A percentile compares a stretch with the other conserved stretches of the same genome.
Conservation (phyloP, 2,113 vertebrate species). For the Carassius carassius region DNA sequence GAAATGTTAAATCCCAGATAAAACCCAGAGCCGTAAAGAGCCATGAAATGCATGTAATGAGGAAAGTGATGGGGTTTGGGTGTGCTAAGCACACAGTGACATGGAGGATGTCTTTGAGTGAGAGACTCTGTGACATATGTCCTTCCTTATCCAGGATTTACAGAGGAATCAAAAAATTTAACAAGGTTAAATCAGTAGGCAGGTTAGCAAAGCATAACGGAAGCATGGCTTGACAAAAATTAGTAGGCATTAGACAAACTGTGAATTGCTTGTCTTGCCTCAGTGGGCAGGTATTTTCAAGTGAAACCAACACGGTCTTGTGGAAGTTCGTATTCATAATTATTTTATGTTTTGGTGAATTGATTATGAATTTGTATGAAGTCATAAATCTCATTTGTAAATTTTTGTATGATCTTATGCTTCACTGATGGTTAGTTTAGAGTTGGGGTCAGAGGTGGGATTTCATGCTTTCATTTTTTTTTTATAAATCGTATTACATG, state of each 20-base stretch:
- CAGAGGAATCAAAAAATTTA: conserved; percentile 60
- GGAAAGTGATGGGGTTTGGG: conserved; percentile 72
- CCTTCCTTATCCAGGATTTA: conserved; percentile 75
- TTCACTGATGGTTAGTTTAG: not conserved
- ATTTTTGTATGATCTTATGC: not conserved
- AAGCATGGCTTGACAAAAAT: conserved; percentile 24
- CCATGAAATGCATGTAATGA: conserved; percentile 75
- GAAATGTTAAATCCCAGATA: conserved; percentile 78
- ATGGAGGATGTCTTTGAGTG: conserved; percentile 54
- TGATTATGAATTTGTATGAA: not conserved
- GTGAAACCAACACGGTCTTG: no score
- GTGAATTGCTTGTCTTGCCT: not conserved
- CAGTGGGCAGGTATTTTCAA: not conserved
- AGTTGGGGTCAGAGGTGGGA: not conserved
- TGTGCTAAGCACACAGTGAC: conserved; percentile 63
- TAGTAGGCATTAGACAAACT: not conserved
- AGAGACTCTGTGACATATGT: conserved; percentile 67
- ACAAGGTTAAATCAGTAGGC: conserved; percentile 68
- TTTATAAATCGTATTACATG: no score
- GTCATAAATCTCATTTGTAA: not conserved
- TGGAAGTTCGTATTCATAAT: not conserved
- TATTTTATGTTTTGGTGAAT: not conserved
- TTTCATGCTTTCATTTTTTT: not conserved
- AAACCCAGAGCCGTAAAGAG: conserved; percentile 71
- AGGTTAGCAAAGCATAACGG: conserved; percentile 60